These are phyloP conservation scores for Chaetura pelagica DNA, from an alignment of 2,113 vertebrate genomes.

Conservation along the genomic window DNA sequence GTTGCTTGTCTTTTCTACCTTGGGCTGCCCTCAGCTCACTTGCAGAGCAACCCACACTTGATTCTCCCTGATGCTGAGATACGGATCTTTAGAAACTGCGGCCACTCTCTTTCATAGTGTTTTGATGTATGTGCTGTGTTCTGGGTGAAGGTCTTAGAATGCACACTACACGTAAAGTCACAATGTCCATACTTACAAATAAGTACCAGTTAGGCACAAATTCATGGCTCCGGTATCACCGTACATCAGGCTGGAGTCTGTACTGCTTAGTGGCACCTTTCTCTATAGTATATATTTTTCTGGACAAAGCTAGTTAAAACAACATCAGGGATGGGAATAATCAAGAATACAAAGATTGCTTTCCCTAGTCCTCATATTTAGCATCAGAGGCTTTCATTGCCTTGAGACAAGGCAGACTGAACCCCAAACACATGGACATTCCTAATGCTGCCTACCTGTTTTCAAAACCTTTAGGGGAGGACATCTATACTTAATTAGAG, in stretches of 20 bases:
- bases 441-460: background rate
- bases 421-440: background rate
- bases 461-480: background rate
- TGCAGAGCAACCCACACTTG: background rate
- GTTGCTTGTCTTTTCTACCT: background rate
- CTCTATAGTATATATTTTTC: background rate
- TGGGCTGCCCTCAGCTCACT: background rate
- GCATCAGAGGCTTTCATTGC: background rate
- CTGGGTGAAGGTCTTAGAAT: background rate
- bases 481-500: background rate
- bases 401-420: background rate
- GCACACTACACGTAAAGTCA: background rate
- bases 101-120: background rate
- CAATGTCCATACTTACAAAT: background rate
- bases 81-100: background rate
- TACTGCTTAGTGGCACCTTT: background rate
- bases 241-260: background rate
- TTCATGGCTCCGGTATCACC: background rate
- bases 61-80: background rate
- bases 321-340: background rate
- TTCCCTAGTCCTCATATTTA: background rate
- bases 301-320: background rate
- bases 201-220: background rate
- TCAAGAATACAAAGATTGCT: background rate
- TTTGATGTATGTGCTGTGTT: background rate